Percentiles rank a stretch among this genome's conserved stretches.
These are phyloP conservation scores for Scaptomyza parva DNA, from an alignment of 2,888 invertebrate genomes.

Conservation along the genomic window DNA sequence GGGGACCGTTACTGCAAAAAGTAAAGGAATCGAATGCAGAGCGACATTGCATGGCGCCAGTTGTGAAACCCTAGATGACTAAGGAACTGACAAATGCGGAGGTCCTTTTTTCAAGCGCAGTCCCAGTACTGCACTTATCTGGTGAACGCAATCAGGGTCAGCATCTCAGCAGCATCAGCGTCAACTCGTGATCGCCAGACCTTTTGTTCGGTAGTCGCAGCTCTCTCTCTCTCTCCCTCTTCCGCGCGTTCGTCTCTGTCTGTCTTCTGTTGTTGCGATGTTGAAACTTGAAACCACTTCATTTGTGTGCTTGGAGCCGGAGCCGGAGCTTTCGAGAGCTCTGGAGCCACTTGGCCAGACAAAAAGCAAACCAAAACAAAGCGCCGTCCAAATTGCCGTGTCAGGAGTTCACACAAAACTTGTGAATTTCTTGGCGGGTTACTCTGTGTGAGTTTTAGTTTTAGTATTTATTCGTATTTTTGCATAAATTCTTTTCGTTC, in stretches of 20 bases:
- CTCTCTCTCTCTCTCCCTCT: slow-evolving; percentile 7
- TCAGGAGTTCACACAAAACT: slow-evolving; percentile 75
- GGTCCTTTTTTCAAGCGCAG: slow-evolving; percentile 32
- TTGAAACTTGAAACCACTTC: slow-evolving; percentile 73
- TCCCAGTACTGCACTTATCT: slow-evolving; percentile 41
- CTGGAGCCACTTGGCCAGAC: slow-evolving; percentile 35
- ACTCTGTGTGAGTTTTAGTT: slow-evolving; percentile 20
- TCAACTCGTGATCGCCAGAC: slow-evolving; percentile 46
- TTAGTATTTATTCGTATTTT: slow-evolving; percentile 4
- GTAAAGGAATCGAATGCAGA: neutral
- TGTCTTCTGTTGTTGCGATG: slow-evolving; percentile 16
- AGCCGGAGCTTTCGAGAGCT: slow-evolving; percentile 14
- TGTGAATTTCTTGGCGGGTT: slow-evolving; percentile 58
- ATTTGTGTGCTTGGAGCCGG: slow-evolving; percentile 39
- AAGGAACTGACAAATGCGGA: slow-evolving; percentile 19
- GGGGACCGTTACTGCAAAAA: slow-evolving; percentile 4
- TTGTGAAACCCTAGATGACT: slow-evolving; percentile 42
- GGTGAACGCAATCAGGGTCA: slow-evolving; percentile 45
- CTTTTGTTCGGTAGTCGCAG: slow-evolving; percentile 33
- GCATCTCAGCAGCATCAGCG: slow-evolving; percentile 20
- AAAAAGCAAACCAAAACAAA: slow-evolving; percentile 21
- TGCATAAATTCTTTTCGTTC: neutral
- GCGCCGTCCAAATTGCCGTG: slow-evolving; percentile 50
- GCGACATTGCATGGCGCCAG: slow-evolving; percentile 40
- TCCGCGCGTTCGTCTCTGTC: slow-evolving; percentile 1